Base-by-base conservation (phyloP, 2,888 invertebrate genomes). In the Diogma glabrata region DNA sequence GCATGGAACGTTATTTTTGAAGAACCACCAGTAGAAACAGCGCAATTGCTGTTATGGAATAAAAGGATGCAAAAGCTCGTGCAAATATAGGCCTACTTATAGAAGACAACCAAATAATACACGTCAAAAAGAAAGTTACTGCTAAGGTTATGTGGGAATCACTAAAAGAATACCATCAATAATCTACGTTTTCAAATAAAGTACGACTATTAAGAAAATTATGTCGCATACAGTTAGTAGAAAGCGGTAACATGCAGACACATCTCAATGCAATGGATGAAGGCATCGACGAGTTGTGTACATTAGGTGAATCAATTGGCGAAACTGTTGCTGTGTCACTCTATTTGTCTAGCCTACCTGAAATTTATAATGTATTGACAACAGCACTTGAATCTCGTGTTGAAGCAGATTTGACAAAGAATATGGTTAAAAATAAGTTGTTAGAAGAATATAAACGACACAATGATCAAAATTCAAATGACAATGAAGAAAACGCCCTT, bases 391-490 rank as follows among this genome's bases (percentile, higher is more conserved):
- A n/a, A n/a, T n/a, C n/a, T n/a, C n/a, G n/a, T n/a, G n/a, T n/a
- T n/a, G n/a, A n/a, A n/a, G n/a, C n/a, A n/a, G 10, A 9, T n/a
- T 33, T 51, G 24, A 47, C 46, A 19, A 47, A 47, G 9, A 52
- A 47, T 16, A 52, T 56, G 28, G 53, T 52, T 33, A 50, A 54
- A 50, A 50, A 56, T 24, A 50, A 38, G 22, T 17, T 55, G 1
- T 53, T 53, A 10, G 52, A 50, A 6, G 52, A 54, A 14, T 51
- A 50, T 50, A 36, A 53, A 46, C 14, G 50, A 20, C 47, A 45
- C 17, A 22, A 51, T 12, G 50, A 55, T 48, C n/a, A 40, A 43
- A 43, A 43, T 33, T n/a, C 33, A 14, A 33, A 14, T 33, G 33
- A 4, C 33, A 14, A 14, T 33, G 33, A 33, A 33, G 33, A 33